phyloP scores from a whole-genome alignment of 2,113 vertebrate species.

The Tauraco erythrolophus region DNA sequence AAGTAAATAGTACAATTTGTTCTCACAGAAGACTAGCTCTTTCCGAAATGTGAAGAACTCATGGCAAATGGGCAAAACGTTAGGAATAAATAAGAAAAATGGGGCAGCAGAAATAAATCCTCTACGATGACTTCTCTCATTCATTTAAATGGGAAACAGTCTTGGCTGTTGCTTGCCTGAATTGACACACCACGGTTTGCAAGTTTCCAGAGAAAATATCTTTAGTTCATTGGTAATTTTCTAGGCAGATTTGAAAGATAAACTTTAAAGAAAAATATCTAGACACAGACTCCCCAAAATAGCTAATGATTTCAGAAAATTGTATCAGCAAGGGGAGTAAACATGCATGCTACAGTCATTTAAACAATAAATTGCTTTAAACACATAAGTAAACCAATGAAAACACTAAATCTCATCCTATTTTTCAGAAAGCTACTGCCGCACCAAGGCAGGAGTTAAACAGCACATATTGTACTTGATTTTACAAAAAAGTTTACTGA shows the following conservation, averaged over 20 bases:
- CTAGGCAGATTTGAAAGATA: neutral
- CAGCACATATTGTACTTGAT: neutral
- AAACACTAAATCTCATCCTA: neutral
- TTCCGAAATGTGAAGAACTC: conserved; percentile 70
- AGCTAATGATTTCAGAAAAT: neutral
- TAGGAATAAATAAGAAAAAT: conserved; percentile 73
- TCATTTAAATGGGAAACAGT: conserved; percentile 21
- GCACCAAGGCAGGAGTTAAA: neutral
- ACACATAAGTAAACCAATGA: neutral
- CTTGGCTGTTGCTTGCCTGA: conserved; percentile 6
- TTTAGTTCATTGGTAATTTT: conserved; percentile 25
- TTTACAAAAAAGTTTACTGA: neutral
- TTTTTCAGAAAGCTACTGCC: neutral
- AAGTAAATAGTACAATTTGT: conserved; percentile 72
- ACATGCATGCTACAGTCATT: neutral
- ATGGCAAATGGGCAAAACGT: conserved; percentile 58
- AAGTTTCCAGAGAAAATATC: conserved; percentile 14
- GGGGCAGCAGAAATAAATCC: conserved; percentile 66
- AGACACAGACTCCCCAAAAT: neutral
- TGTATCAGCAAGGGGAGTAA: neutral
- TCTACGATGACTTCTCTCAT: conserved; percentile 16
- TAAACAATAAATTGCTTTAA: conserved; percentile 24
- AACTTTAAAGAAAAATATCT: conserved; percentile 20
- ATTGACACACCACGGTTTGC: neutral
- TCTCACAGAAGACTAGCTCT: conserved; percentile 42